A percentile compares a stretch with the other conserved stretches of the same genome.
These are phyloP conservation scores for Characodon lateralis DNA, from an alignment of 2,797 vertebrate genomes.

Conservation along the genomic window DNA sequence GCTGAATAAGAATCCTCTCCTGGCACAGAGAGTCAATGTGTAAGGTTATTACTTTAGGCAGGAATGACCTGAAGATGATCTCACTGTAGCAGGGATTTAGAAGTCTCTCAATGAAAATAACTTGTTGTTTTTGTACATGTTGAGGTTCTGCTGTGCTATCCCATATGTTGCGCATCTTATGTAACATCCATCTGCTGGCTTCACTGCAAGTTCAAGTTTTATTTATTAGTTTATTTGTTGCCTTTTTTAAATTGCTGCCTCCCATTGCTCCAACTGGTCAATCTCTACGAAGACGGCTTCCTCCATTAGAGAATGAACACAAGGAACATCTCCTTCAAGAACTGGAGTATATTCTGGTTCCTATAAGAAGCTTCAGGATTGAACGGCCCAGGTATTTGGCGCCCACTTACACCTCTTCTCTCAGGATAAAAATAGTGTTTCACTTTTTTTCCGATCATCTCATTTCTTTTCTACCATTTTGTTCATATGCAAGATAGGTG, in stretches of 20 bases:
- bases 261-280: not conserved
- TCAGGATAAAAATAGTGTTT: not conserved
- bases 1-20: not conserved
- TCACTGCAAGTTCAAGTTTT: not conserved
- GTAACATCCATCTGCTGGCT: not conserved
- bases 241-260: not conserved
- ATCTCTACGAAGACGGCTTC: not conserved
- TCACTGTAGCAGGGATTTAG: not conserved
- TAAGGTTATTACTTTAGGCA: slow-evolving; percentile 4
- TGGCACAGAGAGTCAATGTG: not conserved
- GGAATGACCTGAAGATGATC: not conserved
- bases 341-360: not conserved
- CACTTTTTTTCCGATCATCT: not conserved
- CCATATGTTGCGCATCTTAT: not conserved
- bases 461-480: not conserved
- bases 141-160: not conserved
- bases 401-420: not conserved
- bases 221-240: not conserved
- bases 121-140: not conserved
- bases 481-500: not conserved
- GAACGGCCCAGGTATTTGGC: not conserved
- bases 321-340: too few relatives aligned
- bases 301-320: not conserved
- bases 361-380: not conserved
- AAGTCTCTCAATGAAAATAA: not conserved